These are phyloP conservation scores for Coracias cyanogaster DNA, from an alignment of 2,797 vertebrate genomes.

Conservation along the genomic window DNA sequence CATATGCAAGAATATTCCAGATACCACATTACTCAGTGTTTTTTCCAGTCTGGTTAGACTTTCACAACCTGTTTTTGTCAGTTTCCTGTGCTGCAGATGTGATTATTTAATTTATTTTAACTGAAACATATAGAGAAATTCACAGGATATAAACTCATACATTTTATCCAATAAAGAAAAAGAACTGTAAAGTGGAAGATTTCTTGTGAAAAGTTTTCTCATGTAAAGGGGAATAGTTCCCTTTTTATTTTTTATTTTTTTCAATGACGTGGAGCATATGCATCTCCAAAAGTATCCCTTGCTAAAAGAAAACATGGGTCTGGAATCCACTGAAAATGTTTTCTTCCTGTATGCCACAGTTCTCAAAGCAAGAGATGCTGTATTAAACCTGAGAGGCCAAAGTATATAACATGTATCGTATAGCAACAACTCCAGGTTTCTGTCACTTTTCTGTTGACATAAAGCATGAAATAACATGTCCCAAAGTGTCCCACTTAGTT, in stretches of 20 bases:
- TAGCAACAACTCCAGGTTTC: not conserved
- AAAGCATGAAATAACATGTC: not conserved
- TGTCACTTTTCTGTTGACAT: not conserved
- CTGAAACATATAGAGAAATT: not conserved
- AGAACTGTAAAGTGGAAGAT: not conserved
- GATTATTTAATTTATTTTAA: conserved; percentile 20
- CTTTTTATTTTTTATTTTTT: not conserved
- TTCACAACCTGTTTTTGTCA: not conserved
- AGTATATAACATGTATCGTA: not conserved
- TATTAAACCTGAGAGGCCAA: not conserved
- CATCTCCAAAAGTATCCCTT: not conserved
- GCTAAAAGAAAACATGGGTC: not conserved
- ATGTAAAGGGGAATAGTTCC: not conserved
- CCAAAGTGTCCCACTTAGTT: not conserved
- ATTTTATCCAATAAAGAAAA: not conserved
- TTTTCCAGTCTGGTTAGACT: not conserved
- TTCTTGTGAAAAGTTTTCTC: not conserved
- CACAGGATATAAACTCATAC: not conserved
- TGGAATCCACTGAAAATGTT: not conserved
- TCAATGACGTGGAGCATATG: not conserved
- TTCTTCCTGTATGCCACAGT: not conserved
- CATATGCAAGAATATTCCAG: not conserved
- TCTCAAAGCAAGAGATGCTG: not conserved
- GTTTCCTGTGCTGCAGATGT: not conserved
- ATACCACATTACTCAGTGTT: not conserved